phyloP scores from a whole-genome alignment of 1,140 invertebrate genomes.

The Sminthurides bifidus region DNA sequence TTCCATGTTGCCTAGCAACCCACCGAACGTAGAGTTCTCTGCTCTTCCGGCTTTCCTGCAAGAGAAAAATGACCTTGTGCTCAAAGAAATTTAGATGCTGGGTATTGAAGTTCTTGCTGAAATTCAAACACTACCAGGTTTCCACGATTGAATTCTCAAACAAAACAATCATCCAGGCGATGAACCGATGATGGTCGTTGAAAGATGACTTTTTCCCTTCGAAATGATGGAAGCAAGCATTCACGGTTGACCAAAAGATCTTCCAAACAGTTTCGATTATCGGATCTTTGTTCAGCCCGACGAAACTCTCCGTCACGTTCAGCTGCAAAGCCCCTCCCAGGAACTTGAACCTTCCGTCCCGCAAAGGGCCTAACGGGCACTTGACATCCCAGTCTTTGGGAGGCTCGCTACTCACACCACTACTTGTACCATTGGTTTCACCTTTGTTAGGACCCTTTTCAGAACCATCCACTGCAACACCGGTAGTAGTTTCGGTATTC shows the following conservation, averaged over 20 bases:
- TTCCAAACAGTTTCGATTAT: slow-evolving; percentile 5
- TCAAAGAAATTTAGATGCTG: not conserved
- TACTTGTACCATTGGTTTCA: no score
- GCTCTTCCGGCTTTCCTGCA: not conserved
- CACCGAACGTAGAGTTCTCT: not conserved
- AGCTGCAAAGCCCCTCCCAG: not conserved
- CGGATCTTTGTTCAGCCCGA: not conserved
- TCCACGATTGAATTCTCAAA: not conserved
- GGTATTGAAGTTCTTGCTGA: not conserved
- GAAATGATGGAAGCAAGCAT: not conserved
- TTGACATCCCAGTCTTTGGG: no score
- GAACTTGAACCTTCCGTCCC: no score
- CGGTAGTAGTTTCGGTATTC: no score
- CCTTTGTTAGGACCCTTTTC: no score
- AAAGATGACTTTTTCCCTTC: not conserved
- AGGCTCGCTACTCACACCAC: no score
- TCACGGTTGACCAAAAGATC: not conserved
- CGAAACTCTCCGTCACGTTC: not conserved
- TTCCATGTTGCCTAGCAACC: not conserved
- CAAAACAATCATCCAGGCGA: not conserved
- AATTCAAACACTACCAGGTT: not conserved
- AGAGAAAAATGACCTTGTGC: not conserved
- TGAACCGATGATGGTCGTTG: slow-evolving; percentile 4
- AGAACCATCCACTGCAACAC: no score
- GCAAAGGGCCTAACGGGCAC: no score